Base-by-base conservation (phyloP, 2,888 invertebrate species). In the Agonum fuliginosum region DNA sequence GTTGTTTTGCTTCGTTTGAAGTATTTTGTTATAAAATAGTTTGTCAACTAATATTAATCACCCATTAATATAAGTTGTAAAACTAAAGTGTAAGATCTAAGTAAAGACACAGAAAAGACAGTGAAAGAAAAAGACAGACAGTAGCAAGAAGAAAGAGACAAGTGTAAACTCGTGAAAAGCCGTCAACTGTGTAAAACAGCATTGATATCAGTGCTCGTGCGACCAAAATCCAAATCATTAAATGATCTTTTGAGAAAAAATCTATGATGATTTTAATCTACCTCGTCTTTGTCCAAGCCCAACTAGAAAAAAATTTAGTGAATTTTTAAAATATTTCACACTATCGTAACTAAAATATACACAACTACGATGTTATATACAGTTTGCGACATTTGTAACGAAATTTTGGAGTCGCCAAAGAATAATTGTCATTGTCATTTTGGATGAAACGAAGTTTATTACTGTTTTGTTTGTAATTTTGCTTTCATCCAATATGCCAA, bases 261-360 rank as follows among this genome's bases (percentile, higher is more conserved):
- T 78, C 78, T 78, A 79, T 79, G 79, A 77, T 80, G 78, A 79
- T 48, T 65, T 34, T 43, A 58, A 78, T 65, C 87, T 93, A 95
- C 94, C 94, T 95, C 94, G 91, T 95, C 94, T 92, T 93, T 94
- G 92, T 94, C 94, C 94, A 94, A 93, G 94, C 94, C 94, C 93
- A 94, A 94, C 94, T 95, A 87, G 86, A 86, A 85, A 85, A 86
- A 86, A 86, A 77, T 77, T 51, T 69, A 17, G 70, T 69, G 54
- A 54, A 54, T 77, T 76, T 77, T 69, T 77, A 77, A 77, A 75
- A 75, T 51, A 75, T 46, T 67, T 67, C 75, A 75, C 75, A 75
- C 30, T 34, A 75, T 12, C 3, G 10, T 24, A 70, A 70, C 27
- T 22, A 46, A 70, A 69, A 22, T 41, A 34, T 62, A 62, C 62